Base-by-base conservation (phyloP, 64 coral and sea anemone species). In the Stichodactyla mertensii region DNA sequence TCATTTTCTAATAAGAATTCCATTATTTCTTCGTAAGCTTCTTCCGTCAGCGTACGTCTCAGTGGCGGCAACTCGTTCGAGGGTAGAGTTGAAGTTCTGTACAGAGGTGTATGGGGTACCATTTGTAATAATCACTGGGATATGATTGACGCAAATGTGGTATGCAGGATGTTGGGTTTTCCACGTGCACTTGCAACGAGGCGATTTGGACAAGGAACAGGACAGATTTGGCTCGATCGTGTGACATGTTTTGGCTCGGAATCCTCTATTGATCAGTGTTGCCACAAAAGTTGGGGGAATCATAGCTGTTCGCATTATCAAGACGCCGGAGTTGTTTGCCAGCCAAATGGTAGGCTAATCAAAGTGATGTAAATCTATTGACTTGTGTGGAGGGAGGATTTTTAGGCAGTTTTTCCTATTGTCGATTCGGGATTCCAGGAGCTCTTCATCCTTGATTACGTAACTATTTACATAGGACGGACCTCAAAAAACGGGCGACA, bases 301-400 rank as follows among this genome's bases (percentile, higher is more conserved):
- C 5, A 58, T 16, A 85, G 11, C 57, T 85, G 83, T 64, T 4
- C 6, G 24, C 54, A 85, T 59, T 13, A 85, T 5, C 19, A 62
- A 8, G 55, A 60, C 16, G 83, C 83, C 51, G 83, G 83, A n/a
- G 83, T 85, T 36, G 10, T 58, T 26, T 85, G 83, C 36, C 16
- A 61, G 57, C 57, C 83, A 31, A 7, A 12, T 28, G 80, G 80
- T 83, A 83, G 62, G 62, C 62, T n/a, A 61, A 45, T 45, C 36
- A 45, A 45, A 45, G 36, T 45, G 36, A 45, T 45, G 10, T 61
- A 61, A 13, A 77, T 6, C 13, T 20, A 23, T 45, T 9, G 11
- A 77, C 31, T 4, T 10, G 6, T 28, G 20, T 77, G 22, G 11
- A 31, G 28, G 28, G 28, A 31, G 28, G 28, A 31, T 31, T 31